phyloP scores from a whole-genome alignment of 1,140 invertebrate species.

The Phocides pigmalion region DNA sequence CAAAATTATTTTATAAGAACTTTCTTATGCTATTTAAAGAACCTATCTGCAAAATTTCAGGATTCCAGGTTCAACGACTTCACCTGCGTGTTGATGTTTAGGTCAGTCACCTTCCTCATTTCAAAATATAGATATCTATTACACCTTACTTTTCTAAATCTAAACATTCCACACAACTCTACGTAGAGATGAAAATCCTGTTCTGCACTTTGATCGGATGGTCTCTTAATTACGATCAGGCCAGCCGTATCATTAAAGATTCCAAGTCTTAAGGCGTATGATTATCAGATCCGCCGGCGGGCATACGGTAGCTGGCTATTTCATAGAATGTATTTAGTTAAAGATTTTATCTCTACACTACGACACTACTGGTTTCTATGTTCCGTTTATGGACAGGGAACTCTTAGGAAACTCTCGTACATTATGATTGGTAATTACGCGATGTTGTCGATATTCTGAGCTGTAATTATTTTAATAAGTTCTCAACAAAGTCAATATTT shows the following conservation, averaged over 20 bases:
- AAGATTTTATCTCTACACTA: constrained; percentile 34
- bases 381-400: constrained; percentile 16
- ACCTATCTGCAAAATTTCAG: too few species aligned
- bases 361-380: constrained; percentile 20
- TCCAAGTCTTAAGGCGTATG: constrained; percentile 37
- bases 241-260: constrained; percentile 29
- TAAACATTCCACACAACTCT: not conserved
- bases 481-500: constrained; percentile 20
- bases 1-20: too few species aligned
- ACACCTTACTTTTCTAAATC: too few species aligned
- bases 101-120: too few species aligned
- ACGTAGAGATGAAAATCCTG: not conserved
- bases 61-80: too few species aligned
- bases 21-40: too few species aligned
- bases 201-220: constrained; percentile 6
- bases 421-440: constrained; percentile 14
- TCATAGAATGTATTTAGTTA: constrained; percentile 44
- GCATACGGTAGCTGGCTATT: constrained; percentile 42
- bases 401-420: constrained; percentile 23
- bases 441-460: constrained; percentile 17
- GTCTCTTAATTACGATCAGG: constrained; percentile 31
- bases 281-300: constrained; percentile 36
- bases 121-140: too few species aligned
- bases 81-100: too few species aligned
- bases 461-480: constrained; percentile 22